phyloP scores from a whole-genome alignment of 2,797 vertebrate genomes.

The Chaunax sp. region DNA sequence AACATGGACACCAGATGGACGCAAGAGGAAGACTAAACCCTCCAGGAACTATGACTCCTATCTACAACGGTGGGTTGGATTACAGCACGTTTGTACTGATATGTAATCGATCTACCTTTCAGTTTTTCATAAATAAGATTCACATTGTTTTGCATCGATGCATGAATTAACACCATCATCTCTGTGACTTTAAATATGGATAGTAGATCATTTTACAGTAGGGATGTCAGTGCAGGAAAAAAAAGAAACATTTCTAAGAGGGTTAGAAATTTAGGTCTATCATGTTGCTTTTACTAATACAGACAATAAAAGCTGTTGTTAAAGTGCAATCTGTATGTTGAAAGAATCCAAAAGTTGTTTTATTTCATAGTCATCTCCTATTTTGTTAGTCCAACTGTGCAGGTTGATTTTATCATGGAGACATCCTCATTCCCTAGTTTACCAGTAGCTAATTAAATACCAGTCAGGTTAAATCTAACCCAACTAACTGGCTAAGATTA shows the following conservation, averaged over 20 bases:
- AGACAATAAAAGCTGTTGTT: background rate
- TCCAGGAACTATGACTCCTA: slow-evolving; percentile 74
- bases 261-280: background rate
- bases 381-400: no score
- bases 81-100: background rate
- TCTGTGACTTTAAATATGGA: background rate
- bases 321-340: background rate
- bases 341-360: background rate
- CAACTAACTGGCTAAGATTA: background rate
- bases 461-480: no score
- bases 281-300: background rate
- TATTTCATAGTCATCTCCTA: no score
- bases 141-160: background rate
- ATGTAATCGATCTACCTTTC: background rate
- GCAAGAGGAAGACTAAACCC: slow-evolving; percentile 47
- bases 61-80: slow-evolving; percentile 76
- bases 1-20: slow-evolving; percentile 55
- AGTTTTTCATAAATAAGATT: background rate
- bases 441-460: background rate
- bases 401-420: no score
- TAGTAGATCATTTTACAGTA: background rate
- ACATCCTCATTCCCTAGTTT: no score
- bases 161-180: no score
- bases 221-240: background rate
- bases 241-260: background rate